Conservation (phyloP, 2,797 vertebrate genomes). For the Coregonus suidteri region DNA sequence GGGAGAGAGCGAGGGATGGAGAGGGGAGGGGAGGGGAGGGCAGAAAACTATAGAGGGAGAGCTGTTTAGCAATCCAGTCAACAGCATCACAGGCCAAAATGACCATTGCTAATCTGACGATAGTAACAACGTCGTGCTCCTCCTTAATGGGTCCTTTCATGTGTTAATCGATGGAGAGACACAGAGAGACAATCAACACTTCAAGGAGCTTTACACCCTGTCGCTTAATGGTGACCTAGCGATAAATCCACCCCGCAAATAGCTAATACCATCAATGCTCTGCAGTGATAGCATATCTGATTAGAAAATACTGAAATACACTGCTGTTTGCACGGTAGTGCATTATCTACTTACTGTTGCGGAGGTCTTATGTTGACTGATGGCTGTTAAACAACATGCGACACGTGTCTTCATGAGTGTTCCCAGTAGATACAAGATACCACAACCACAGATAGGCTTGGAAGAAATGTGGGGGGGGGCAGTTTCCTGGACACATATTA, state of each 20-base stretch:
- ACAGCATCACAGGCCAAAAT: constrained; percentile 38
- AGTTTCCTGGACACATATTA: not conserved
- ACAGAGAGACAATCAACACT: constrained; percentile 53
- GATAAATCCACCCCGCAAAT: constrained; percentile 54
- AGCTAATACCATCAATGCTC: constrained; percentile 7
- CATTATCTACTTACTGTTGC: not conserved
- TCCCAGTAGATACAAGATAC: constrained; percentile 29
- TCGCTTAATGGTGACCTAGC: constrained; percentile 53
- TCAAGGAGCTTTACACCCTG: constrained; percentile 62
- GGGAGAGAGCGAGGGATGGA: constrained; percentile 1
- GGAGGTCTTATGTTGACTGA: constrained; percentile 18
- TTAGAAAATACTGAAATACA: constrained; percentile 48
- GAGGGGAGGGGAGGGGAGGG: constrained; percentile 10
- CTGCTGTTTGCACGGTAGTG: not conserved
- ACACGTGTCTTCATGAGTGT: constrained; percentile 53
- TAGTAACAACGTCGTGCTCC: constrained; percentile 29
- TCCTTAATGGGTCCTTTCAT: constrained; percentile 45
- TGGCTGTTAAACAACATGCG: constrained; percentile 45
- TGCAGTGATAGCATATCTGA: constrained; percentile 54
- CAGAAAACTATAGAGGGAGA: constrained; percentile 15
- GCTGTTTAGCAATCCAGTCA: constrained; percentile 39
- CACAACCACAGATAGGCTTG: not conserved
- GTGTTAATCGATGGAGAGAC: constrained; percentile 54
- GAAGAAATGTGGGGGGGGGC: not conserved
- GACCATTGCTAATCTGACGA: constrained; percentile 41